Conservation (phyloP, 1,140 invertebrate genomes). For the Papilio polytes region DNA sequence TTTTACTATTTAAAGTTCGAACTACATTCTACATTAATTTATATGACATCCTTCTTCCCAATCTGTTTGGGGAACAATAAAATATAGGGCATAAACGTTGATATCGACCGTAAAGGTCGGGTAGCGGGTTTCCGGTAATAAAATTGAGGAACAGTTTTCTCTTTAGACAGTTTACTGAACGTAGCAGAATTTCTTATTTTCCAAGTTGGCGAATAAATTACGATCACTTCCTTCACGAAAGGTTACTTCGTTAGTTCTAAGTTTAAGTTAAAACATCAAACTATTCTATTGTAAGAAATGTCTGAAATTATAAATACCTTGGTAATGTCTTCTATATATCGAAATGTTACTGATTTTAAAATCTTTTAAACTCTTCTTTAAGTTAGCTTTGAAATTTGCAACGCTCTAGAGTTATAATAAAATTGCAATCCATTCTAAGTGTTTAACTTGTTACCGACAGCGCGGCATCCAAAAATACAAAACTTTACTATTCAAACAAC, state of each 20-base stretch:
- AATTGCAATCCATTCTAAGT: not conserved
- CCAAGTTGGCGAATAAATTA: not conserved
- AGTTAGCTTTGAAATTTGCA: not conserved
- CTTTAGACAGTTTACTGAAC: not conserved
- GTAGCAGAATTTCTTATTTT: conserved; percentile 10
- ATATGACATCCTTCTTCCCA: not conserved
- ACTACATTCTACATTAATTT: not conserved
- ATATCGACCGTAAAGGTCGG: conserved; percentile 3
- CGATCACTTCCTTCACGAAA: not conserved
- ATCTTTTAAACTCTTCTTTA: not conserved
- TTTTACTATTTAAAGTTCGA: too few relatives aligned
- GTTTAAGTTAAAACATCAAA: not conserved
- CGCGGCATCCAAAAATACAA: too few relatives aligned
- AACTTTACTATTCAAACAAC: too few relatives aligned
- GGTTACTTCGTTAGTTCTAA: not conserved
- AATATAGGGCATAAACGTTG: not conserved
- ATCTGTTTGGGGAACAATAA: not conserved
- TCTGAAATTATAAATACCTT: too few relatives aligned
- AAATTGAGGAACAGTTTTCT: conserved; percentile 15
- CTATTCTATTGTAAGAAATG: not conserved
- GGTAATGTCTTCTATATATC: not conserved
- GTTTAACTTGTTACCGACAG: too few relatives aligned
- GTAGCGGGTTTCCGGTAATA: not conserved
- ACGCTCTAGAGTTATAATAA: not conserved
- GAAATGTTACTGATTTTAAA: not conserved